phyloP scores from a whole-genome alignment of 2,797 vertebrate genomes.

The Gastrophryne carolinensis region DNA sequence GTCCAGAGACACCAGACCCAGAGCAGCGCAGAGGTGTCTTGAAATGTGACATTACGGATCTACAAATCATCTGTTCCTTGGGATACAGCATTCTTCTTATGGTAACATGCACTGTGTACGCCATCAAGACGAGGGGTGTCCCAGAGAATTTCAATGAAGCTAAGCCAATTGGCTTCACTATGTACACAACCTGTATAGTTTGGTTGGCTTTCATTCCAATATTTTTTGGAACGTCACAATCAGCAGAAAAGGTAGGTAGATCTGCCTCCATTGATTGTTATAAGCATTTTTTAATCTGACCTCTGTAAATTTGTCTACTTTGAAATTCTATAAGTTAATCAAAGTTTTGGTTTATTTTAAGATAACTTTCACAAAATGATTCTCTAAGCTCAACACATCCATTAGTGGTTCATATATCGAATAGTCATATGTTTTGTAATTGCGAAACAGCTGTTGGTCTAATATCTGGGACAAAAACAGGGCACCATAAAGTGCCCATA shows the following conservation, averaged over 20 bases:
- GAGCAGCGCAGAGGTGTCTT: constrained; percentile 88
- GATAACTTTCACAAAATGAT: too few species aligned
- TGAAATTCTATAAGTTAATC: too few species aligned
- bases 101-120: constrained; percentile 98
- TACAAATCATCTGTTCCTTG: constrained; percentile 97
- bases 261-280: background rate
- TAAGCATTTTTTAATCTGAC: background rate
- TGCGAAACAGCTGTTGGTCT: too few species aligned
- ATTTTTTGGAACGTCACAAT: constrained; percentile 99
- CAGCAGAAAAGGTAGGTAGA: constrained; percentile 94
- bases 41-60: constrained; percentile 98
- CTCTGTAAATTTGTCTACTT: too few species aligned
- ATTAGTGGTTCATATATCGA: too few species aligned
- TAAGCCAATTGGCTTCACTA: constrained; percentile 98
- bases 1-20: constrained; percentile 92
- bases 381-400: too few species aligned
- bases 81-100: constrained; percentile 98
- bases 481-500: too few species aligned
- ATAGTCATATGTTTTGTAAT: too few species aligned
- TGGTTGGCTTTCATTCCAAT: constrained; percentile 99
- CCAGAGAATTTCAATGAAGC: constrained; percentile 99
- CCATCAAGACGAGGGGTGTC: constrained; percentile 98
- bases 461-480: too few species aligned
- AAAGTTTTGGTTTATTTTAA: too few species aligned
- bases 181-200: constrained; percentile 99